Conservation (phyloP, 2,888 invertebrate genomes). For the Timandra comae region DNA sequence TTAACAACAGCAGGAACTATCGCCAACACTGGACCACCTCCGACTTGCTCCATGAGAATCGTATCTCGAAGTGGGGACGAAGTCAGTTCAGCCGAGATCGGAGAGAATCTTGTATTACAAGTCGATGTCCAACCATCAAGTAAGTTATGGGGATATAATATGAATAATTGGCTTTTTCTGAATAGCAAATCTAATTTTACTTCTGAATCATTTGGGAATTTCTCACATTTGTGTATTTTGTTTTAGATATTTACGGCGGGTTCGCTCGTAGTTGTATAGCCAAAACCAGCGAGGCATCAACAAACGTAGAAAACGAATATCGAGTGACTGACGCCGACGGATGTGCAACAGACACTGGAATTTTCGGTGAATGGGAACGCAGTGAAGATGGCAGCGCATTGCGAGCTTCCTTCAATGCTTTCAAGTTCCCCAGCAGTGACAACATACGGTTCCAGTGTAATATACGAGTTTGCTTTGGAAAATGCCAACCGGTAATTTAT, state of each 20-base stretch:
- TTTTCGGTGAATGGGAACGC: conserved; percentile 96
- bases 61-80: conserved; percentile 91
- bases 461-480: conserved; percentile 95
- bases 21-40: conserved; percentile 95
- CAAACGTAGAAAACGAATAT: conserved; percentile 91
- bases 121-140: conserved; percentile 88
- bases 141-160: no score
- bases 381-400: conserved; percentile 90
- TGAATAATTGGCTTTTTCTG: no score
- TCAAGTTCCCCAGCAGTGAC: conserved; percentile 96
- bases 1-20: conserved; percentile 96
- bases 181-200: no score
- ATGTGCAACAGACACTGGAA: conserved; percentile 93
- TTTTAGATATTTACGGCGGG: conserved; percentile 92
- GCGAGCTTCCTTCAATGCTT: conserved; percentile 93
- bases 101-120: conserved; percentile 90
- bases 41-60: conserved; percentile 94
- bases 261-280: conserved; percentile 95
- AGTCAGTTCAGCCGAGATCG: conserved; percentile 94
- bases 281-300: conserved; percentile 88
- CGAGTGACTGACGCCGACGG: conserved; percentile 95
- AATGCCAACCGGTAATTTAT: conserved; percentile 93
- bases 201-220: no score
- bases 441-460: conserved; percentile 97
- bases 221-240: conserved; percentile 9